Evolutionary conservation across 2,113 vertebrate genomes (phyloP).

Genomic region (Sminthopsis crassicaudata): DNA sequence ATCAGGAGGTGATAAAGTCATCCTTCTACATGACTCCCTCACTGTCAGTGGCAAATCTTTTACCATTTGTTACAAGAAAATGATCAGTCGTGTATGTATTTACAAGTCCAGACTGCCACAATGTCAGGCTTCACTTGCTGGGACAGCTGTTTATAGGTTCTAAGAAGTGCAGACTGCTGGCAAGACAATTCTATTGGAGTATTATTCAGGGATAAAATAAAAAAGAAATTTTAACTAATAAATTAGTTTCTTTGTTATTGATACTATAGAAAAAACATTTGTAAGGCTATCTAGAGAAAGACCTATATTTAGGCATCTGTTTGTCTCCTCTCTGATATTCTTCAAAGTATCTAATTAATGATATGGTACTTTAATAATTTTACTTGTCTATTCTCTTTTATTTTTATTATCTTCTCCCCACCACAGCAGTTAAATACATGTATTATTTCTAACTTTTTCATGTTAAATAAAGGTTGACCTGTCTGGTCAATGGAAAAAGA

Average conservation of each 20-base stretch:
- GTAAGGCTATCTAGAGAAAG: not conserved
- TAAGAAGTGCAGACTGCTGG: not conserved
- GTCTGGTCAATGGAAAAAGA: not conserved
- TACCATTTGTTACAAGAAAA: slow-evolving; percentile 80
- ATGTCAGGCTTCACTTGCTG: slow-evolving; percentile 58
- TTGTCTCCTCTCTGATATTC: not conserved
- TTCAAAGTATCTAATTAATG: accelerated
- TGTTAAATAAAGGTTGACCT: not conserved
- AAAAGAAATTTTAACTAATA: slow-evolving; percentile 17
- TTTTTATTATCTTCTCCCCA: not conserved
- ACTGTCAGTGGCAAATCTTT: slow-evolving; percentile 79
- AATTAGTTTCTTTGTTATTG: not conserved
- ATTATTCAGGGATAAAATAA: not conserved
- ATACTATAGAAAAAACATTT: not conserved
- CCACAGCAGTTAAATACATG: not conserved
- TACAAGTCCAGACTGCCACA: slow-evolving; percentile 67
- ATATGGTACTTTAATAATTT: not conserved
- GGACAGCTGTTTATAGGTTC: slow-evolving; percentile 72
- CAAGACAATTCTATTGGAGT: accelerated
- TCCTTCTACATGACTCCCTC: slow-evolving; percentile 64
- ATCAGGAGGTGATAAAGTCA: slow-evolving; percentile 83
- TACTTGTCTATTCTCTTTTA: not conserved
- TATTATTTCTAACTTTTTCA: not conserved
- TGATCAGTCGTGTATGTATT: slow-evolving; percentile 75
- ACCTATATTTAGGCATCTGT: not conserved